Evolutionary conservation across 30 jellyfish, hydroid and myxozoan genomes (phyloP).

Genomic region (Clytia hemisphaerica): DNA sequence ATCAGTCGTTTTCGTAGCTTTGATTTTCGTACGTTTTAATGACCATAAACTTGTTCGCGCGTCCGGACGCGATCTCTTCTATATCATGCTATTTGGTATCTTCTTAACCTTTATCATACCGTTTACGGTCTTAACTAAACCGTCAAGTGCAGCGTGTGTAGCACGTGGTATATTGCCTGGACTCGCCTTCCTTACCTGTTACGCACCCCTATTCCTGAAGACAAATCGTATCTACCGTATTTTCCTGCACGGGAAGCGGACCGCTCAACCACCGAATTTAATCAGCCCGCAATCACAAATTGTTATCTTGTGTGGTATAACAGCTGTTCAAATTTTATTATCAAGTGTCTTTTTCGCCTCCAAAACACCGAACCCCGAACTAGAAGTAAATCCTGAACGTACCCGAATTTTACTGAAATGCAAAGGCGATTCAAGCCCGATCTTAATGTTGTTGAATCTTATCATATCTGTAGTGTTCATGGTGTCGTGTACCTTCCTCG

Average conservation of each 20-base stretch:
- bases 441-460: slow-evolving; percentile 31
- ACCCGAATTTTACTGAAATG: slow-evolving; percentile 37
- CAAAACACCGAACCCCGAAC: slow-evolving; percentile 40
- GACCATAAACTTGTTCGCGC: slow-evolving; percentile 7
- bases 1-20: background rate
- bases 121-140: background rate
- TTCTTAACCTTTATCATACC: slow-evolving; percentile 19
- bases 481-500: slow-evolving; percentile 76
- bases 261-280: slow-evolving; percentile 66
- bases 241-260: slow-evolving; percentile 59
- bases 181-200: slow-evolving; percentile 52
- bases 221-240: slow-evolving; percentile 81
- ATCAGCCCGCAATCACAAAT: slow-evolving; percentile 82
- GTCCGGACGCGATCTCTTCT: slow-evolving; percentile 44
- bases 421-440: slow-evolving; percentile 48
- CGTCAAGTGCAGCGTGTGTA: slow-evolving; percentile 12
- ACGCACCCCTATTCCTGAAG: slow-evolving; percentile 80
- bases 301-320: slow-evolving; percentile 37
- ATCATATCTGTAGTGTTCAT: slow-evolving; percentile 70
- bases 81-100: slow-evolving; percentile 29
- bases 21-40: background rate
- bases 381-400: slow-evolving; percentile 12
- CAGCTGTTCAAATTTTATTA: slow-evolving; percentile 59
- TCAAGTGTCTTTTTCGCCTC: slow-evolving; percentile 70
- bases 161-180: slow-evolving; percentile 51